Evolutionary conservation across 1,140 invertebrate genomes (phyloP), one percentile per base, ranked within the genome.

Genomic region (Andricus grossulariae): DNA sequence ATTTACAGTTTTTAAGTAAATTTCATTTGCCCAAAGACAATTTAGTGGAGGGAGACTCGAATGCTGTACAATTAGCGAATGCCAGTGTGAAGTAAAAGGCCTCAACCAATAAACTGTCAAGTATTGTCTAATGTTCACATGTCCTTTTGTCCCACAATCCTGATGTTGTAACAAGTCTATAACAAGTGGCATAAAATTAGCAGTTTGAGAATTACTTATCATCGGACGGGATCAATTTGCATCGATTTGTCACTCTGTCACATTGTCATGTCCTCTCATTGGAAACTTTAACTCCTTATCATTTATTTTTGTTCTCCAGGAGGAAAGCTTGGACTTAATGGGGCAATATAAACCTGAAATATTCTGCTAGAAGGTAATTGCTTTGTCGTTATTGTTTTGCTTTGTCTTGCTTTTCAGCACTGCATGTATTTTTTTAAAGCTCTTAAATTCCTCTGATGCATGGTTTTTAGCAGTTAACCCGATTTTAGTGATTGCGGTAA

Each of bases 331-430:
- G 94, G 95, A 95, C 92, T 95, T 95, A 92, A 95, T 95, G 93
- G 95, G 95, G 89, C 94, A 95, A 93, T 96, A 95, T 94, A 95
- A 95, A 92, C 94, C 95, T 92, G 95, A 95, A 94, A 95, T 96
- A 93, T 95, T 95, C 94, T 95, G 95, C 93, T 95, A 94, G 94
- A 94, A 94, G 94, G 94, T 94, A 94, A 93, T 91, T 85, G 86
- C 87, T 90, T 91, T 89, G 83, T 89, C 87, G 85, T 88, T 89
- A 88, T 89, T 89, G 85, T 86, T 91, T 88, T 86, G 86, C 83
- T 88, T 76, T 78, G 57, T 81, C 72, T 83, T 82, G 79, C 77
- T 79, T 78, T 71, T 82, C 79, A 80, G 81, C 82, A 79, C 76
- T 77, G 84, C 84, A 87, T 83, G 83, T 72, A 73, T 55, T 70